Conservation (phyloP, 2,888 invertebrate genomes). For the Hetaerina titia region DNA sequence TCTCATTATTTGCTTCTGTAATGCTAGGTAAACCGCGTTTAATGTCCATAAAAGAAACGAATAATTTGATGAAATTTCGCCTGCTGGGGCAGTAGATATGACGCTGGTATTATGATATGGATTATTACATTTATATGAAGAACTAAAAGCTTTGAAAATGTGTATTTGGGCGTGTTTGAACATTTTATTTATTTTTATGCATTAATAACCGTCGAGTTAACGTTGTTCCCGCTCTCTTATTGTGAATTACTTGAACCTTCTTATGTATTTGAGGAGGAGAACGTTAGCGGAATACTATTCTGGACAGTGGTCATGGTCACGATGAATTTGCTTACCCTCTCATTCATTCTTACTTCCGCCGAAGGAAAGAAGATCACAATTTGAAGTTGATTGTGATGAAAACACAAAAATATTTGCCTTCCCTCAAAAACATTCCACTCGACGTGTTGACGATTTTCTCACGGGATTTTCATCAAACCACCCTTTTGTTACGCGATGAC, state of each 20-base stretch:
- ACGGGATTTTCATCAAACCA: neutral
- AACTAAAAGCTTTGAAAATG: too few species aligned
- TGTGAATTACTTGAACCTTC: neutral
- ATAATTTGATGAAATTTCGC: too few species aligned
- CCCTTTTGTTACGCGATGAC: neutral
- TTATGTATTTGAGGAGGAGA: neutral
- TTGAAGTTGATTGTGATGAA: neutral
- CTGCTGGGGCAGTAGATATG: too few species aligned
- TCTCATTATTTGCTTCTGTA: too few species aligned
- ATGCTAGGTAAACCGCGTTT: too few species aligned
- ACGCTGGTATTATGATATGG: too few species aligned
- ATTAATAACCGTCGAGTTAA: neutral
- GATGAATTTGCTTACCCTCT: neutral
- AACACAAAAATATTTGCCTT: neutral
- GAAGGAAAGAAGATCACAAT: neutral
- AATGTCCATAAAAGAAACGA: too few species aligned
- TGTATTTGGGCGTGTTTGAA: too few species aligned
- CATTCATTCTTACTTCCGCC: conserved; percentile 6
- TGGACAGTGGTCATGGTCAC: neutral
- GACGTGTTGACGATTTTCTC: neutral
- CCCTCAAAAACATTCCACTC: neutral
- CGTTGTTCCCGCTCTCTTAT: neutral
- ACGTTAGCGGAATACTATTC: neutral
- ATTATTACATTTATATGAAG: too few species aligned
- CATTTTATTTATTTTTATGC: too few species aligned